Conservation (phyloP, 2,888 invertebrate species). For the Heliconius sara region DNA sequence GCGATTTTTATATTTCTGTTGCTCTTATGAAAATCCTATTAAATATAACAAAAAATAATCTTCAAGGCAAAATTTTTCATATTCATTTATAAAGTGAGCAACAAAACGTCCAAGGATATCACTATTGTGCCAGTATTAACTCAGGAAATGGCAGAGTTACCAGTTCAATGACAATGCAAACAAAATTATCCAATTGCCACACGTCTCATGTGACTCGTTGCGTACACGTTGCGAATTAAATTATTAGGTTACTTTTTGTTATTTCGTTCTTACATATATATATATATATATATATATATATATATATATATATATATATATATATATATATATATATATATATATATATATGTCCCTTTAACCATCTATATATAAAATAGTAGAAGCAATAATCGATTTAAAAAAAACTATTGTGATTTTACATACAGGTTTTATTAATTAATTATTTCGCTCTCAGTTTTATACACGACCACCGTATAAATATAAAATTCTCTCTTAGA, state of each 20-base stretch:
- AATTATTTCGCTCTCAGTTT: neutral
- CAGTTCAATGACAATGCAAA: constrained; percentile 19
- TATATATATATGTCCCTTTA: neutral
- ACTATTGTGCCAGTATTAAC: constrained; percentile 1
- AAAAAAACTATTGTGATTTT: no score
- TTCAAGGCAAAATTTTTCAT: neutral
- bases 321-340: neutral
- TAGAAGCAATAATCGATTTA: neutral
- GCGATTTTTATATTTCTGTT: neutral
- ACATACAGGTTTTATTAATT: neutral
- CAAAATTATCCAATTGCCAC: constrained; percentile 29
- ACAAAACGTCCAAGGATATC: neutral
- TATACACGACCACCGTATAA: no score
- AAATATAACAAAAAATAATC: neutral
- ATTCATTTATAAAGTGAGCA: neutral
- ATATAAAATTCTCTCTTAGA: no score
- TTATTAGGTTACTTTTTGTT: neutral
- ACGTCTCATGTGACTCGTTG: constrained; percentile 16
- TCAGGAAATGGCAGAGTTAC: constrained; percentile 14
- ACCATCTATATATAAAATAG: neutral
- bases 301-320: no score
- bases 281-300: no score
- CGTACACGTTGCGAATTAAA: neutral
- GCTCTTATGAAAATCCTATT: neutral
- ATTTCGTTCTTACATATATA: neutral